A percentile compares a stretch with the other conserved stretches of the same genome.
Evolutionary conservation across 2,113 vertebrate genomes (phyloP).

Genomic region (Tricholaema leucomelas): DNA sequence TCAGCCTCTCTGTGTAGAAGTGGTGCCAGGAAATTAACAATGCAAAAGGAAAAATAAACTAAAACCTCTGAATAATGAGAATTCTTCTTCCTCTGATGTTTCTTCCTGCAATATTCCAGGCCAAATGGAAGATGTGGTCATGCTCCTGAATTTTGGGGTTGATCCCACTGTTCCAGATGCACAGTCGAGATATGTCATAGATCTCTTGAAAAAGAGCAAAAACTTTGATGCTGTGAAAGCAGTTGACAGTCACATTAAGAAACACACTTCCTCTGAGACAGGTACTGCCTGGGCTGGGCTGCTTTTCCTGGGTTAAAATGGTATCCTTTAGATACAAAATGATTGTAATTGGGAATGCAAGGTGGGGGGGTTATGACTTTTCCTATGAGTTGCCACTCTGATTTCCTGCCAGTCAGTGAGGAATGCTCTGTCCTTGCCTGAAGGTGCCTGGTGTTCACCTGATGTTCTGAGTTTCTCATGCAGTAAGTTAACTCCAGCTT

Average conservation of each 20-base stretch:
- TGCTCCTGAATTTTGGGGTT: constrained; percentile 76
- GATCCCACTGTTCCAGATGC: constrained; percentile 74
- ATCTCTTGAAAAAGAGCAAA: constrained; percentile 78
- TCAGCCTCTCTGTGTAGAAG: too few species aligned
- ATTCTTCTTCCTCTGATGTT: neutral
- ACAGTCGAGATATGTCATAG: constrained; percentile 53
- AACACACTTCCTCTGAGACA: constrained; percentile 20
- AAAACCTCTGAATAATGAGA: neutral
- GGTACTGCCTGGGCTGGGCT: constrained; percentile 54
- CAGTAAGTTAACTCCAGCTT: neutral
- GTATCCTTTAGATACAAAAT: neutral
- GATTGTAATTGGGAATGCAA: accelerated
- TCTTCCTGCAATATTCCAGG: constrained; percentile 46
- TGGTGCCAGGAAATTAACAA: neutral
- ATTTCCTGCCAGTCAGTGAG: neutral
- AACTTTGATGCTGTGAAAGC: constrained; percentile 76
- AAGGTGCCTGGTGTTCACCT: neutral
- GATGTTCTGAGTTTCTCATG: neutral
- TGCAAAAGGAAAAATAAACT: neutral
- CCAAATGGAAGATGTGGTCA: constrained; percentile 79
- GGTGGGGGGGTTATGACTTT: neutral
- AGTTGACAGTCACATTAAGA: constrained; percentile 70
- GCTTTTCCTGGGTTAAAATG: neutral
- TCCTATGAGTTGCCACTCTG: neutral
- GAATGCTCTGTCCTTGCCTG: neutral